Base-by-base conservation (phyloP, 1,140 invertebrate species). In the Drosophila ogumai region DNA sequence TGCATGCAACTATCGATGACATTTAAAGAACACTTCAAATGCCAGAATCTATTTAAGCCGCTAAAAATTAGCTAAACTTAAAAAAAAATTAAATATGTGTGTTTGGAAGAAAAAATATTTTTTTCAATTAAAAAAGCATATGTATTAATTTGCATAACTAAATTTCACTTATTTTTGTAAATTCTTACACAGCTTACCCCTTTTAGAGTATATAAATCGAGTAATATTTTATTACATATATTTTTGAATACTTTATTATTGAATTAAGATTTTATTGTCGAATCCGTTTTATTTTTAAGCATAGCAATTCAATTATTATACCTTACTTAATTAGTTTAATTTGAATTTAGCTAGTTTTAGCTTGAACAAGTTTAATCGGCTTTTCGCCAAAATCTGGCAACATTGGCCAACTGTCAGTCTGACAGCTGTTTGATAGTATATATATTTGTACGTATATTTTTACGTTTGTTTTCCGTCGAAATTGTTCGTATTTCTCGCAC, bases 381-480 rank as follows among this genome's bases (percentile, higher is more conserved):
- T 12, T 13, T 10, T 1, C 4, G n/a, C 2, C 0, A 1, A 0
- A 9, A 7, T 68, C 44, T 69, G 67, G 68, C 50, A 47, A 9
- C 65, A 0, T 19, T 3, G 15, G 1, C 8, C 43, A 67, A 49
- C 43, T 67, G 64, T 40, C 64, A 66, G 8, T 19, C 65, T 57
- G 66, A 40, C 68, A 72, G 50, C 66, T 71, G 68, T 57, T 72
- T 15, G 64, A 54, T 67, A 68, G 54, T 64, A 64, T 1, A 47
- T 67, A 67, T 67, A 56, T 68, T 36, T 58, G 61, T 66, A 19
- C 63, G 22, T 50, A 67, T 58, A 50, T 5, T 49, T 72, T 72
- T 59, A 43, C 52, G 36, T 72, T 73, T 72, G 54, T 73, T 73
- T 72, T 73, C 22, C 36, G 40, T 50, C 36, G 22, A 59, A 50